phyloP scores from a whole-genome alignment of 1,140 invertebrate species.

The Cecropterus lyciades region DNA sequence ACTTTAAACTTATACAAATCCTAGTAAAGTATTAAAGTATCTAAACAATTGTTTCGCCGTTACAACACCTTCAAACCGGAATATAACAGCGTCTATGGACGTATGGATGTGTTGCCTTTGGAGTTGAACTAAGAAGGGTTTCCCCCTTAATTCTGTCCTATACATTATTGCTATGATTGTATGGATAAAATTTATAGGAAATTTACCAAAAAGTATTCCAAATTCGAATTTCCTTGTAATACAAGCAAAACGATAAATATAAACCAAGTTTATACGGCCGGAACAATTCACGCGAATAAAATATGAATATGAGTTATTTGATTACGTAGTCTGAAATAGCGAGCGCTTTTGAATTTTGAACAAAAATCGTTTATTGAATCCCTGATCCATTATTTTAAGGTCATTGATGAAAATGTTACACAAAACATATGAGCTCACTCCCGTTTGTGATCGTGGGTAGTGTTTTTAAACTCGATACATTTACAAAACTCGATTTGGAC shows the following conservation, averaged over 20 bases:
- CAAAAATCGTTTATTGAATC: slow-evolving; percentile 9
- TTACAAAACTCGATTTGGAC: background rate
- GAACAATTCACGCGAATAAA: slow-evolving; percentile 7
- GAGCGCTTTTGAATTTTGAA: background rate
- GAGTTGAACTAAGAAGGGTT: too few relatives aligned
- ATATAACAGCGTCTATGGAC: too few relatives aligned
- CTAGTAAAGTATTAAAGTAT: too few relatives aligned
- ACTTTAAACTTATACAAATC: too few relatives aligned
- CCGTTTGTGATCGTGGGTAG: slow-evolving; percentile 5
- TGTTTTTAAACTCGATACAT: background rate
- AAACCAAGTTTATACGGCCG: background rate
- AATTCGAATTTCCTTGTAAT: too few relatives aligned
- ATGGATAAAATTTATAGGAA: too few relatives aligned
- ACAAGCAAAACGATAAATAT: background rate
- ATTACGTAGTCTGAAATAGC: slow-evolving; percentile 8
- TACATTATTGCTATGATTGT: too few relatives aligned
- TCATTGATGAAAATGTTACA: slow-evolving; percentile 1
- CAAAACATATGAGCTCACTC: background rate
- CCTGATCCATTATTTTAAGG: slow-evolving; percentile 12
- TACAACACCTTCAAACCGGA: too few relatives aligned
- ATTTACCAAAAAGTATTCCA: too few relatives aligned
- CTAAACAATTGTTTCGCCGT: too few relatives aligned
- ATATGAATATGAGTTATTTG: slow-evolving; percentile 12
- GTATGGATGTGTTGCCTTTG: too few relatives aligned
- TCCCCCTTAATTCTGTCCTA: too few relatives aligned